A percentile compares a stretch with the other conserved stretches of the same genome.
Evolutionary conservation across 2,888 invertebrate genomes (phyloP).

Genomic region (Griposia aprilina): DNA sequence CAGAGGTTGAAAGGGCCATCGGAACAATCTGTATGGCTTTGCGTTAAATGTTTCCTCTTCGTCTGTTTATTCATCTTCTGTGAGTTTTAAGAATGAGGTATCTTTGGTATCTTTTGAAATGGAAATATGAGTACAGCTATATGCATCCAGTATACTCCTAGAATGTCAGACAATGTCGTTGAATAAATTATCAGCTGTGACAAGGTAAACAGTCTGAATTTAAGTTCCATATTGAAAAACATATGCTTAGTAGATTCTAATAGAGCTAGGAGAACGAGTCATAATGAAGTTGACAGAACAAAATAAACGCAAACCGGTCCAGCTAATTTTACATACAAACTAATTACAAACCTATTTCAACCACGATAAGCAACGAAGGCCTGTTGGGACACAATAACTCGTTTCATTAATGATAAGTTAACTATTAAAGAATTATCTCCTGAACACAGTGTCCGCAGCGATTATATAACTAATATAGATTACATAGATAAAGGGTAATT

Average conservation of each 20-base stretch:
- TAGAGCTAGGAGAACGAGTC: constrained; percentile 13
- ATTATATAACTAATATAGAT: constrained; percentile 28
- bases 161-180: constrained; percentile 56
- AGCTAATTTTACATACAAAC: constrained; percentile 67
- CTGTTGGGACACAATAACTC: constrained; percentile 55
- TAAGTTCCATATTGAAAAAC: constrained; percentile 16
- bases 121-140: not conserved
- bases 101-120: constrained; percentile 2
- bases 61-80: constrained; percentile 6
- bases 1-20: constrained; percentile 51
- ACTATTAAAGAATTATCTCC: constrained; percentile 43
- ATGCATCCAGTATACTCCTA: constrained; percentile 28
- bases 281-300: constrained; percentile 35
- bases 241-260: constrained; percentile 7
- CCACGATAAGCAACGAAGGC: constrained; percentile 62
- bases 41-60: constrained; percentile 11
- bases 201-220: constrained; percentile 45
- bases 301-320: constrained; percentile 62
- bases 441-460: constrained; percentile 13
- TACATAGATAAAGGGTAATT: constrained; percentile 13
- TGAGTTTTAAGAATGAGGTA: constrained; percentile 1
- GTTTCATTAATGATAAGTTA: constrained; percentile 53
- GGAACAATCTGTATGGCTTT: constrained; percentile 29
- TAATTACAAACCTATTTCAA: constrained; percentile 70
- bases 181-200: constrained; percentile 46